Conservation (phyloP, 2,888 invertebrate species). For the Stenotaenia linearis region DNA sequence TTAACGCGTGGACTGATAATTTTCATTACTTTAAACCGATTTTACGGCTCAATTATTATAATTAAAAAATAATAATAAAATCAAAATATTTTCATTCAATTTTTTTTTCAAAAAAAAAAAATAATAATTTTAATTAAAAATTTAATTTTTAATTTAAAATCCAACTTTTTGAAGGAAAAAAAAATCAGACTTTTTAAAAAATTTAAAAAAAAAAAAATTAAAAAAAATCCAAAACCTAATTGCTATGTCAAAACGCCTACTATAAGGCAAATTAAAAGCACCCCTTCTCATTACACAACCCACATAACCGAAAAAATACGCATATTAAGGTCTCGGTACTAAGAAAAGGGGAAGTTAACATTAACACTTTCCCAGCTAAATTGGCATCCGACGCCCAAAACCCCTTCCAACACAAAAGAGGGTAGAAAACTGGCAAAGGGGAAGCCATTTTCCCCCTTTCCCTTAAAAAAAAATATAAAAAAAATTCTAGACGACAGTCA, state of each 20-base stretch:
- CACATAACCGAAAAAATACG: background rate
- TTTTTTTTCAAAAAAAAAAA: no score
- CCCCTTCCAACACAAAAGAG: conserved; percentile 2
- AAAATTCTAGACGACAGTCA: background rate
- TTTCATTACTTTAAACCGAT: background rate
- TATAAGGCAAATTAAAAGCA: background rate
- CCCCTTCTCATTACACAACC: background rate
- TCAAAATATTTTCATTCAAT: background rate
- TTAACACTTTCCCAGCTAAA: conserved; percentile 8
- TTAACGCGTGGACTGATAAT: background rate
- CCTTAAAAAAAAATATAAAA: background rate
- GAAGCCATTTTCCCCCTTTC: background rate
- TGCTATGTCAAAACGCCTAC: conserved; percentile 6
- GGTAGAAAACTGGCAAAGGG: background rate
- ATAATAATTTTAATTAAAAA: background rate
- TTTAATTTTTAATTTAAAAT: background rate
- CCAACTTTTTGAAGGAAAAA: no score
- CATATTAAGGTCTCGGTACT: background rate
- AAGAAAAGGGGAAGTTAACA: background rate
- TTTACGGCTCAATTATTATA: background rate
- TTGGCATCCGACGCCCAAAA: background rate
- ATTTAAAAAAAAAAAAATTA: background rate
- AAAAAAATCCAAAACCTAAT: background rate
- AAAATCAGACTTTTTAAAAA: no score
- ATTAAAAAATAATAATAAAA: background rate